These are phyloP conservation scores for Hepsetus odoe DNA, from an alignment of 2,113 vertebrate species.

Conservation along the genomic window DNA sequence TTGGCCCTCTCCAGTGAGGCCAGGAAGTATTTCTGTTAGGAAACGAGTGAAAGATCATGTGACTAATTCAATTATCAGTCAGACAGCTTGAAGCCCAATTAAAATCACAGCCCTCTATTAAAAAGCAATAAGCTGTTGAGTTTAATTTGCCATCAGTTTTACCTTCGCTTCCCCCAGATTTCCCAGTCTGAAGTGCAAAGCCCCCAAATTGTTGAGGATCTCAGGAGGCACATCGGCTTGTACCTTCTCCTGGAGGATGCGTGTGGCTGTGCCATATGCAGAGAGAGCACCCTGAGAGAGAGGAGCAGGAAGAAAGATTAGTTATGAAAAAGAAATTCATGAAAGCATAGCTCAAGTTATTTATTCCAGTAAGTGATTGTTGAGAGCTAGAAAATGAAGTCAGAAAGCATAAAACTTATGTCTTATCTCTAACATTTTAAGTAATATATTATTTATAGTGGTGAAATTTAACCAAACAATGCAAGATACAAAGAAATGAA, in stretches of 20 bases:
- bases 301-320: constrained; percentile 17
- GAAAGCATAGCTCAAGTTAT: no score
- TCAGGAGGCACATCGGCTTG: constrained; percentile 97
- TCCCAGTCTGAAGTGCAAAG: constrained; percentile 96
- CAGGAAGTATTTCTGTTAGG: constrained; percentile 95
- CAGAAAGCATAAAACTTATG: no score
- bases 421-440: no score
- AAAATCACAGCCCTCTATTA: neutral
- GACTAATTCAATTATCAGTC: neutral
- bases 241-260: constrained; percentile 98
- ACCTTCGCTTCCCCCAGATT: constrained; percentile 98
- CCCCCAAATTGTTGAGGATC: constrained; percentile 96
- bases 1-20: constrained; percentile 95
- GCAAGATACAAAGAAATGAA: no score
- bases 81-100: neutral
- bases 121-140: neutral
- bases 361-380: no score
- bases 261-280: constrained; percentile 96
- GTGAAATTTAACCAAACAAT: no score
- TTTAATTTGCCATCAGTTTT: constrained; percentile 4
- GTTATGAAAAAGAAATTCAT: no score
- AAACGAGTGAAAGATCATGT: neutral
- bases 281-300: constrained; percentile 92
- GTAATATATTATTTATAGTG: no score
- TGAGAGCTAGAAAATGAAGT: no score